A percentile compares a stretch with the other conserved stretches of the same genome.
phyloP scores from a whole-genome alignment of 2,113 vertebrate species.

The Tupaia tana region DNA sequence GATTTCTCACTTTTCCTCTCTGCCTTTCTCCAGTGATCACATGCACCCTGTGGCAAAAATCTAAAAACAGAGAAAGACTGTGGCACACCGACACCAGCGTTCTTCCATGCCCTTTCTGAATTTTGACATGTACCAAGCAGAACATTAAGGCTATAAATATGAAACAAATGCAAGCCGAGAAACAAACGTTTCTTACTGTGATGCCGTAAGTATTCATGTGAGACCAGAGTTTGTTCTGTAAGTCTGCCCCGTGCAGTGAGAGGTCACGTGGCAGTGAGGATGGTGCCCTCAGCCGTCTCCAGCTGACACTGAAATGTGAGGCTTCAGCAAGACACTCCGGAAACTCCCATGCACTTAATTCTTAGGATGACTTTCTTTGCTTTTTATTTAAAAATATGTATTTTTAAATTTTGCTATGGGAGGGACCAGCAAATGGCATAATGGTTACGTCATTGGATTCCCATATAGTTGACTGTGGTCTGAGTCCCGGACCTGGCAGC shows the following conservation, averaged over 20 bases:
- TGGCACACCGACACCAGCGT: neutral
- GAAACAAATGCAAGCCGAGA: neutral
- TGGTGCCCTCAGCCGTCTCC: neutral
- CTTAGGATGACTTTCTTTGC: neutral
- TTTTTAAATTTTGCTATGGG: too few species aligned
- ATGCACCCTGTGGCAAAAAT: too few species aligned
- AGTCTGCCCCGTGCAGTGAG: neutral
- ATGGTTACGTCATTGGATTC: too few species aligned
- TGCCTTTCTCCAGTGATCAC: too few species aligned
- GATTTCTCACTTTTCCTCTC: too few species aligned
- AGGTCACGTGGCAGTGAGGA: neutral
- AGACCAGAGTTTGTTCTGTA: neutral
- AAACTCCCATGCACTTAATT: neutral
- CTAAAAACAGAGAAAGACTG: neutral
- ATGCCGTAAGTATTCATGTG: neutral
- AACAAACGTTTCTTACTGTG: neutral
- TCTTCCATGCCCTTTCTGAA: neutral
- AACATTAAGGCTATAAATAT: neutral
- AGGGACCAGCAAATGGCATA: too few species aligned
- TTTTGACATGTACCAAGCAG: neutral
- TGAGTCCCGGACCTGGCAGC: too few species aligned
- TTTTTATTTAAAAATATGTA: too few species aligned
- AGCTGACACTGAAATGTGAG: neutral
- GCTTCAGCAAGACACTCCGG: neutral
- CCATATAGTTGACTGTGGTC: too few species aligned